Evolutionary conservation across 2,797 vertebrate genomes (phyloP).

Genomic region (Pagetopsis macropterus): DNA sequence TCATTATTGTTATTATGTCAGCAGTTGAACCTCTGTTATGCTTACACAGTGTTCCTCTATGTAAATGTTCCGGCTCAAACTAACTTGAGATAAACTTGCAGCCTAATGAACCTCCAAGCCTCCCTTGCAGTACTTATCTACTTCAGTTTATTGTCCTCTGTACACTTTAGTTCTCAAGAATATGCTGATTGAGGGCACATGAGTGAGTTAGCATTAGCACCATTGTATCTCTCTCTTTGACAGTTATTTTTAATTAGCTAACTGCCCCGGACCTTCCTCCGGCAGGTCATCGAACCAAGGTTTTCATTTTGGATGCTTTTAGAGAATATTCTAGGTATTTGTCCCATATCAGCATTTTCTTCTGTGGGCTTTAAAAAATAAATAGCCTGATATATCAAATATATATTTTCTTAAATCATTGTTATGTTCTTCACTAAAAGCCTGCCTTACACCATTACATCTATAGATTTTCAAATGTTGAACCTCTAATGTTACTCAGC

Average conservation of each 20-base stretch:
- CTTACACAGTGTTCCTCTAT: slow-evolving; percentile 57
- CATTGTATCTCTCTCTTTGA: slow-evolving; percentile 55
- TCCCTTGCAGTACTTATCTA: slow-evolving; percentile 58
- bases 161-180: slow-evolving; percentile 54
- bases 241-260: slow-evolving; percentile 56
- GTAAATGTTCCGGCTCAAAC: slow-evolving; percentile 46
- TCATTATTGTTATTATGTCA: slow-evolving; percentile 48
- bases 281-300: slow-evolving; percentile 17
- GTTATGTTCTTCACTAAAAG: slow-evolving; percentile 53
- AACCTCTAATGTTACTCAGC: neutral
- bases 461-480: neutral
- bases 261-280: slow-evolving; percentile 33
- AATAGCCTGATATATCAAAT: slow-evolving; percentile 22
- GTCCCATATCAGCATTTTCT: slow-evolving; percentile 51
- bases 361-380: slow-evolving; percentile 17
- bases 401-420: slow-evolving; percentile 34
- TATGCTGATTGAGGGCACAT: slow-evolving; percentile 60
- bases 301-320: slow-evolving; percentile 42
- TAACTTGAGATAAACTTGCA: slow-evolving; percentile 42
- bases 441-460: slow-evolving; percentile 11
- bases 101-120: slow-evolving; percentile 51
- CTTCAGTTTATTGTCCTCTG: slow-evolving; percentile 58
- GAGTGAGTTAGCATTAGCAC: slow-evolving; percentile 55
- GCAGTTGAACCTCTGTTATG: slow-evolving; percentile 57
- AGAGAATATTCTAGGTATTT: slow-evolving; percentile 40